phyloP scores from a whole-genome alignment of 2,113 vertebrate genomes.

The Heptranchias perlo region DNA sequence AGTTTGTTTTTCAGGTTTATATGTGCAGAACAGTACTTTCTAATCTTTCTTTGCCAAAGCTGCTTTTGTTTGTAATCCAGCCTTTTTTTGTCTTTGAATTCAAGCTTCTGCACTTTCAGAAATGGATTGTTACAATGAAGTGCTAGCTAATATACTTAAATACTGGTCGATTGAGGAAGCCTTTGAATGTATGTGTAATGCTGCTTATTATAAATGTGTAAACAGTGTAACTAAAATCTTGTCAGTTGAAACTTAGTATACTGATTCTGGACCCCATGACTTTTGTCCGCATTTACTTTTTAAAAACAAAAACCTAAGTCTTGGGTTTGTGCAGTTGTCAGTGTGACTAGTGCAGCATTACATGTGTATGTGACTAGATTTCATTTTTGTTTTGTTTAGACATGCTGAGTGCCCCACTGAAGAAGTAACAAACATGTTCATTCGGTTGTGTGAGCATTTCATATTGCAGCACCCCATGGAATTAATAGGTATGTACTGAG shows the following conservation, averaged over 20 bases:
- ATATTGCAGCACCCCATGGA: slow-evolving; percentile 85
- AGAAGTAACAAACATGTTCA: slow-evolving; percentile 82
- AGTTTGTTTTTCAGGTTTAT: not conserved
- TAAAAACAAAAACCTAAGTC: not conserved
- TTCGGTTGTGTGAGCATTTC: slow-evolving; percentile 81
- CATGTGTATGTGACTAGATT: slow-evolving; percentile 13
- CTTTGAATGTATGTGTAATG: not conserved
- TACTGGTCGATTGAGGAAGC: not conserved
- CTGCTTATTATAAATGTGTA: not conserved
- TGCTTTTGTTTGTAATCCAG: not conserved
- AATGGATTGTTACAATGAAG: not conserved
- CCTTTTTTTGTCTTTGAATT: slow-evolving; percentile 40
- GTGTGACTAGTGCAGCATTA: not conserved
- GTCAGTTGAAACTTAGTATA: not conserved
- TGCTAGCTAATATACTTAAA: not conserved
- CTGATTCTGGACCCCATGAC: not conserved
- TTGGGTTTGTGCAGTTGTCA: not conserved
- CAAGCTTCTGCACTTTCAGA: not conserved
- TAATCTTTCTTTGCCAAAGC: not conserved
- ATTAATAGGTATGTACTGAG: slow-evolving; percentile 73
- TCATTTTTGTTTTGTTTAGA: slow-evolving; percentile 56
- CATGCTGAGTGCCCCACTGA: slow-evolving; percentile 83
- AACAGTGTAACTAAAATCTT: not conserved
- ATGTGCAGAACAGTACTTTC: not conserved
- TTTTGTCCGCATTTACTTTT: not conserved